Conservation (phyloP, 2,113 vertebrate species). For the Pyrgilauda ruficollis region DNA sequence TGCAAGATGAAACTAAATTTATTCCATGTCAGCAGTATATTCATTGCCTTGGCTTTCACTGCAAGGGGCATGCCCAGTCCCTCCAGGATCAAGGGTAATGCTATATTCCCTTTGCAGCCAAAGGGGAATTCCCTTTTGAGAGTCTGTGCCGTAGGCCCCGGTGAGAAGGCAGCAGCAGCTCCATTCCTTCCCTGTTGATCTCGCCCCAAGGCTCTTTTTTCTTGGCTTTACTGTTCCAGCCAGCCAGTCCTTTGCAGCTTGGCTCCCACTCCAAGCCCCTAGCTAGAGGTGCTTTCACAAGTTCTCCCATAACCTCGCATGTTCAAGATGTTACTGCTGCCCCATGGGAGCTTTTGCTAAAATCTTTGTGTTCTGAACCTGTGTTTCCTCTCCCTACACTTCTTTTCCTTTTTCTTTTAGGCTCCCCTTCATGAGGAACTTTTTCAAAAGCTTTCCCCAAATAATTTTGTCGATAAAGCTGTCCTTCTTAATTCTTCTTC, state of each 20-base stretch:
- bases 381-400: background rate
- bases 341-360: background rate
- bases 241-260: background rate
- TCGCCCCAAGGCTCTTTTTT: background rate
- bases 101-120: background rate
- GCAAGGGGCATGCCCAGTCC: background rate
- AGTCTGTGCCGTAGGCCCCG: background rate
- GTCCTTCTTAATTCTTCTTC: background rate
- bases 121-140: background rate
- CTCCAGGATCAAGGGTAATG: background rate
- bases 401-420: background rate
- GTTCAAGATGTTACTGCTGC: background rate
- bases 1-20: background rate
- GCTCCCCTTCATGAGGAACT: background rate
- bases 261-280: background rate
- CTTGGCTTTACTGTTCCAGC: background rate
- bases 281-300: background rate
- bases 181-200: background rate
- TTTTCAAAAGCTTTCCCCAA: background rate
- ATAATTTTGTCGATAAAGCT: background rate
- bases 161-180: background rate
- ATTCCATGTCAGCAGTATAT: background rate
- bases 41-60: background rate
- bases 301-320: background rate
- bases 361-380: background rate